These are phyloP conservation scores for Rhyacichthys aspro DNA, from an alignment of 2,797 vertebrate species.

Conservation along the genomic window DNA sequence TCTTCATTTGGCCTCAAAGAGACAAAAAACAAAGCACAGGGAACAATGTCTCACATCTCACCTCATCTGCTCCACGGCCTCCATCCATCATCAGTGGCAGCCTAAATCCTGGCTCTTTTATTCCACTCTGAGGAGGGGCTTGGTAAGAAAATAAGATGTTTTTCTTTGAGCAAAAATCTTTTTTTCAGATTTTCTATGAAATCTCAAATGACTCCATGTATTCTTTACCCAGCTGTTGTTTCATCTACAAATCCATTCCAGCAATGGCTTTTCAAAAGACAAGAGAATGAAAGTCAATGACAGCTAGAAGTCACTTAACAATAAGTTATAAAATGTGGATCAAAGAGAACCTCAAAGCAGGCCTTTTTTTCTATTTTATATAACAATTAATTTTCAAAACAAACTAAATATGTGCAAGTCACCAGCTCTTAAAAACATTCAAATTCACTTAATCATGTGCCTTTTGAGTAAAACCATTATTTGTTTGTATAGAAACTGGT, in stretches of 20 bases:
- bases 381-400: constrained; percentile 29
- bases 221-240: constrained; percentile 27
- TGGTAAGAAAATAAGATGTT: constrained; percentile 43
- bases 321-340: constrained; percentile 12
- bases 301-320: constrained; percentile 33
- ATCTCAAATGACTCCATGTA: constrained; percentile 46
- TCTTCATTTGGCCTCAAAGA: constrained; percentile 77
- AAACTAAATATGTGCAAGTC: constrained; percentile 11
- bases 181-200: constrained; percentile 42
- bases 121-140: constrained; percentile 49
- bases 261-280: constrained; percentile 40
- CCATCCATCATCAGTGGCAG: constrained; percentile 78
- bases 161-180: constrained; percentile 31
- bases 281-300: constrained; percentile 16
- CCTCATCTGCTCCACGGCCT: constrained; percentile 71
- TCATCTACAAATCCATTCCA: constrained; percentile 30
- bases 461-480: constrained; percentile 43
- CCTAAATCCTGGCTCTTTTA: constrained; percentile 65
- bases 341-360: constrained; percentile 3
- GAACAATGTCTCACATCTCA: constrained; percentile 72
- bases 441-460: constrained; percentile 25
- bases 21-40: constrained; percentile 64
- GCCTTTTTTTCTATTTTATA: constrained; percentile 13
- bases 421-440: constrained; percentile 9
- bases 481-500: constrained; percentile 14